Conservation (phyloP, 2,888 invertebrate genomes). For the Amphipoea oculea region DNA sequence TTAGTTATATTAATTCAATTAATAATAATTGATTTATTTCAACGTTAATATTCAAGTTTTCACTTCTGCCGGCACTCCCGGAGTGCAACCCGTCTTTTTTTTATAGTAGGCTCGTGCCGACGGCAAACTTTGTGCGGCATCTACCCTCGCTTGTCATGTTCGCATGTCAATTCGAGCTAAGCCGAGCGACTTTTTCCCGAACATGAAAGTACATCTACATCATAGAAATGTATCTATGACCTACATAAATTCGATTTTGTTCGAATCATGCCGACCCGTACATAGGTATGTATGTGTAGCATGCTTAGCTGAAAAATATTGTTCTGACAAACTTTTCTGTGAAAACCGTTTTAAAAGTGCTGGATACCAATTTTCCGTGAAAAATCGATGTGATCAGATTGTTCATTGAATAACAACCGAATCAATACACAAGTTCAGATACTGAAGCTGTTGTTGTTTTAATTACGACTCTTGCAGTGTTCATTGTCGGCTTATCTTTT, state of each 20-base stretch:
- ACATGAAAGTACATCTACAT: too few relatives aligned
- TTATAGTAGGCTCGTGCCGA: not conserved
- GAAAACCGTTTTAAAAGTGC: not conserved
- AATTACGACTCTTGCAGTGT: constrained; percentile 38
- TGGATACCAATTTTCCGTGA: not conserved
- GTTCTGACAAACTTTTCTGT: not conserved
- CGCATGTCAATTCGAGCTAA: too few relatives aligned
- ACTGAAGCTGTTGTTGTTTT: constrained; percentile 25
- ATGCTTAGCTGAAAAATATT: not conserved
- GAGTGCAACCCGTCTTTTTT: too few relatives aligned
- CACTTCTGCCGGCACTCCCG: too few relatives aligned
- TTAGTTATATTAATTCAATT: too few relatives aligned
- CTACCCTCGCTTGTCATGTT: not conserved
- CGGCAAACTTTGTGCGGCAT: not conserved
- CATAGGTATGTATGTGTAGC: not conserved
- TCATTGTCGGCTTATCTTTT: constrained; percentile 54
- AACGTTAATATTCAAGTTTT: too few relatives aligned
- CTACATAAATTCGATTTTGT: not conserved
- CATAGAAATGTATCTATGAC: too few relatives aligned
- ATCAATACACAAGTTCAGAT: constrained; percentile 7
- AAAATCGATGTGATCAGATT: not conserved
- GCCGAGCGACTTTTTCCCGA: too few relatives aligned
- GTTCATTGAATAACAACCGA: constrained; percentile 10
- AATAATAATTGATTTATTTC: too few relatives aligned
- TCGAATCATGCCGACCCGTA: not conserved